Base-by-base conservation (phyloP, 2,888 invertebrate species). In the Pristionchus fissidentatus region DNA sequence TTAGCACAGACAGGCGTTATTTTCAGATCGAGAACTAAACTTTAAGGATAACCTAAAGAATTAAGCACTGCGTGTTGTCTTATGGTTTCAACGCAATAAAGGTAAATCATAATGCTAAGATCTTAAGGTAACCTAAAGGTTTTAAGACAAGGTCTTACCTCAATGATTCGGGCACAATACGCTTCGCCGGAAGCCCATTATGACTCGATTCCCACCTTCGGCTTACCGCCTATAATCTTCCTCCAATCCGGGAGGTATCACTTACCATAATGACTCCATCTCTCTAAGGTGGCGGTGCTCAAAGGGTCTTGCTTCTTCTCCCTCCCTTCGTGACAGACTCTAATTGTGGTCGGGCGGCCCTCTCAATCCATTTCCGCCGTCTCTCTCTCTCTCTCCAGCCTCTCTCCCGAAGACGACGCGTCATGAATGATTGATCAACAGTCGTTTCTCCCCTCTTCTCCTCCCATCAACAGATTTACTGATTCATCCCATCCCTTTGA, bases 311-410 rank as follows among this genome's bases (percentile, higher is more conserved):
- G 10, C 0, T 43, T 43, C n/a, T 4, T 70, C 70, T 70, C 70
- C 41, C 70, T 57, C n/a, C n/a, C 32, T 52, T 55, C 55, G 49
- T 78, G 52, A 52, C 78, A 52, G 49, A 32, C 78, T 78, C 52
- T 78, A 49, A 52, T 55, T 52, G 26, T 78, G n/a, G n/a, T n/a
- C n/a, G n/a, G n/a, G n/a, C n/a, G n/a, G n/a, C 78, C 22, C 52
- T 49, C n/a, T 43, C 46, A 77, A 77, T 52, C 75, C 38, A 52
- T 77, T 77, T 77, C 55, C 78, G 2, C n/a, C 41, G 49, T 38
- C 26, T 78, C 78, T 78, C 78, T 38, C 78, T 38, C n/a, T 38
- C 35, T 52, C 55, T 55, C 52, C 77, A 8, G 8, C n/a, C 29
- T 43, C 35, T n/a, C n/a, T 78, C 55, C 78, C 41, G 26, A 73